Evolutionary conservation across 2,888 invertebrate species (phyloP).

Genomic region (Himalopsyche anomala): DNA sequence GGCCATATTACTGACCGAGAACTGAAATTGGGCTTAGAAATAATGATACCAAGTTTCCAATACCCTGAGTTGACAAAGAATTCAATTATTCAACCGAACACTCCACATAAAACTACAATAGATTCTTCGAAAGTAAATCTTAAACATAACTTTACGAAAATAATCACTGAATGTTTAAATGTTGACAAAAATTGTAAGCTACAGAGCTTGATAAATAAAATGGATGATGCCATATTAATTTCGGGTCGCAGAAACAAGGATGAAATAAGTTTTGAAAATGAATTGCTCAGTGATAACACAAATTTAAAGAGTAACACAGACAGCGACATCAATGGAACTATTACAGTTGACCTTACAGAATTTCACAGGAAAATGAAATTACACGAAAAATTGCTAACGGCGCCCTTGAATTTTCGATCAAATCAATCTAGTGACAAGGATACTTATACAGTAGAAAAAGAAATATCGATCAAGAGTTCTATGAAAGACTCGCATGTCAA

Average conservation of each 20-base stretch:
- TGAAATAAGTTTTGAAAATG: slow-evolving; percentile 21
- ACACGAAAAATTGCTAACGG: neutral
- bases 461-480: neutral
- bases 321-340: slow-evolving; percentile 49
- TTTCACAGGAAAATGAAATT: slow-evolving; percentile 56
- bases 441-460: slow-evolving; percentile 49
- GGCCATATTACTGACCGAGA: slow-evolving; percentile 51
- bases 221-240: slow-evolving; percentile 58
- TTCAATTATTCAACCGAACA: neutral
- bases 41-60: neutral
- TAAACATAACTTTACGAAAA: neutral
- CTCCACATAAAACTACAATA: neutral
- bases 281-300: slow-evolving; percentile 8
- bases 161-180: neutral
- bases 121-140: neutral
- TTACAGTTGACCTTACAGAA: slow-evolving; percentile 59
- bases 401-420: neutral
- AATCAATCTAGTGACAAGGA: slow-evolving; percentile 46
- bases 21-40: slow-evolving; percentile 59
- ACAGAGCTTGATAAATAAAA: slow-evolving; percentile 58
- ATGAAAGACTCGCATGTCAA: neutral
- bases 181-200: slow-evolving; percentile 47
- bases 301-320: slow-evolving; percentile 36
- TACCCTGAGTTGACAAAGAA: slow-evolving; percentile 9
- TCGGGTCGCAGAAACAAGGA: slow-evolving; percentile 45